These are phyloP conservation scores for Neodiprion fabricii DNA, from an alignment of 1,140 invertebrate genomes.

Conservation along the genomic window DNA sequence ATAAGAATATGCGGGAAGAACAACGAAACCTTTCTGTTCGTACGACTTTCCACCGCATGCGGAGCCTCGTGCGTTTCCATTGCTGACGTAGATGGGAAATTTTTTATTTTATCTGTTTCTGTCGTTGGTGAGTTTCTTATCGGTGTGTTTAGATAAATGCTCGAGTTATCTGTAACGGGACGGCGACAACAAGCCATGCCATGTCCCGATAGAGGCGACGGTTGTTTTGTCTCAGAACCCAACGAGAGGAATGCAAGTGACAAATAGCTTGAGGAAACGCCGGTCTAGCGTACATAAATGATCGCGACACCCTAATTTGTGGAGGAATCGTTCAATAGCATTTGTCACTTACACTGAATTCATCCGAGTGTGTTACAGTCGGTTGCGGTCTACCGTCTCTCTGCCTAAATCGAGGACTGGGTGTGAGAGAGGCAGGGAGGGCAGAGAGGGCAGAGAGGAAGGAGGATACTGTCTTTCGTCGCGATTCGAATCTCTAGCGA, in stretches of 20 bases:
- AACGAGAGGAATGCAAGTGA: not conserved
- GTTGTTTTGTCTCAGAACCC: not conserved
- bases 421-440: no score
- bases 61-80: not conserved
- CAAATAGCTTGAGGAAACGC: not conserved
- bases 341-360: not conserved
- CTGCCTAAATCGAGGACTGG: not conserved
- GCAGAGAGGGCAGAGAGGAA: not conserved
- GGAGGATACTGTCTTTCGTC: not conserved
- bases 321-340: not conserved
- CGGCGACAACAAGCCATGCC: not conserved
- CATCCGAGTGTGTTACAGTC: not conserved
- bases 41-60: not conserved
- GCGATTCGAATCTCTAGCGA: not conserved
- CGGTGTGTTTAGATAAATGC: not conserved
- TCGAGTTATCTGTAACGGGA: not conserved
- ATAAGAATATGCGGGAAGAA: no score
- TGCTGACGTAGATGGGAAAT: not conserved
- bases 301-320: not conserved
- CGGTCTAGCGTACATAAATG: constrained; percentile 1
- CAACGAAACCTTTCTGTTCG: no score
- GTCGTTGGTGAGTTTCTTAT: not conserved
- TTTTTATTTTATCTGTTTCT: not conserved
- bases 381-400: not conserved
- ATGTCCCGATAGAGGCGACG: not conserved